Percentiles rank a stretch among this genome's conserved stretches.
These are phyloP conservation scores for Neotoma lepida DNA, from an alignment of 2,113 vertebrate genomes.

Conservation along the genomic window DNA sequence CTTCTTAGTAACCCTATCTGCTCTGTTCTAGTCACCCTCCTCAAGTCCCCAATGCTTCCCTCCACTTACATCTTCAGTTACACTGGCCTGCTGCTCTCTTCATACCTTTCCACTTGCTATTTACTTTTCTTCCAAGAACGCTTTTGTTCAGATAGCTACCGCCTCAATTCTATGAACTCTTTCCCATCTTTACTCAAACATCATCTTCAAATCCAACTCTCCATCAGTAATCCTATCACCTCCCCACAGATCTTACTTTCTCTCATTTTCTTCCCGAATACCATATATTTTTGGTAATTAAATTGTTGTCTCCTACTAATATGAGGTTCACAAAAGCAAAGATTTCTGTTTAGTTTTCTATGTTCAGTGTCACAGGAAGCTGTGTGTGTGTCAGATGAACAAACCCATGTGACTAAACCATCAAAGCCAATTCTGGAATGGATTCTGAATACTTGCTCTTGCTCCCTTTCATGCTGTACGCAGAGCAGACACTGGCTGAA, in stretches of 20 bases:
- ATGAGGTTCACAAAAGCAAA: not conserved
- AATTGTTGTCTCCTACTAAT: slow-evolving; percentile 1
- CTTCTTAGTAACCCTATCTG: not conserved
- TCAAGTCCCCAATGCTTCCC: not conserved
- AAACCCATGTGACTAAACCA: too few relatives aligned
- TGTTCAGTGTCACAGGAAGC: not conserved
- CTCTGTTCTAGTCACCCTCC: not conserved
- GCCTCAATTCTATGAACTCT: not conserved
- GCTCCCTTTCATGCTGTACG: not conserved
- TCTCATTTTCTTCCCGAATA: slow-evolving; percentile 29
- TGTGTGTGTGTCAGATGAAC: not conserved
- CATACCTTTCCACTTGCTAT: not conserved
- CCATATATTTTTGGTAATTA: not conserved
- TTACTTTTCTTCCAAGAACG: slow-evolving; percentile 13
- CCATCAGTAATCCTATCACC: not conserved
- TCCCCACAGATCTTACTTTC: not conserved
- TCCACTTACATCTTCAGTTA: not conserved
- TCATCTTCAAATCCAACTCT: not conserved
- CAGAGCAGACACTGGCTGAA: not conserved
- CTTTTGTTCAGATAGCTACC: not conserved
- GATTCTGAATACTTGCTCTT: not conserved
- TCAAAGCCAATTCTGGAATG: not conserved
- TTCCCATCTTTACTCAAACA: slow-evolving; percentile 16
- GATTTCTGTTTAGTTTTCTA: slow-evolving; percentile 20
- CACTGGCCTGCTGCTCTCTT: not conserved